Conservation (phyloP, 2,888 invertebrate species). For the Caradrina clavipalpis region DNA sequence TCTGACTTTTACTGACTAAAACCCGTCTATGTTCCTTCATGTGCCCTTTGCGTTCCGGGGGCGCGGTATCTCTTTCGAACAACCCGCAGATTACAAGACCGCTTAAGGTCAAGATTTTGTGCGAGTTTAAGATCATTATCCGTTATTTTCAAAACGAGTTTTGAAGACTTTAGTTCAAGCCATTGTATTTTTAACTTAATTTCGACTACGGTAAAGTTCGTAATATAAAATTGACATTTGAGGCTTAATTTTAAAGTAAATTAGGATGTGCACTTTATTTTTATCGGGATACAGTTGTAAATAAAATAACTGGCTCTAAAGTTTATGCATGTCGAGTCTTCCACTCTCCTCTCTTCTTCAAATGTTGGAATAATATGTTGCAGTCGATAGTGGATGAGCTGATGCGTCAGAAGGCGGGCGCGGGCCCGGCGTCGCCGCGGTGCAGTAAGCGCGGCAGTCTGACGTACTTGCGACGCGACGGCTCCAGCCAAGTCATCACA, state of each 20-base stretch:
- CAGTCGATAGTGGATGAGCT: slow-evolving; percentile 99
- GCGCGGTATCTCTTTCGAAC: no score
- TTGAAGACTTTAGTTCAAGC: background rate
- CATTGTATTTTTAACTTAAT: background rate
- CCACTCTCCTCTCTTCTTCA: background rate
- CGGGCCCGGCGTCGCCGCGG: slow-evolving; percentile 87
- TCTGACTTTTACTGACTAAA: no score
- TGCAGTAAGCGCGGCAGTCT: slow-evolving; percentile 91
- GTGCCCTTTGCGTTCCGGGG: no score
- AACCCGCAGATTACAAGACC: no score
- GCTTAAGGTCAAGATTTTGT: slow-evolving; percentile 26
- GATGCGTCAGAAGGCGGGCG: slow-evolving; percentile 93
- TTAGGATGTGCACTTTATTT: background rate
- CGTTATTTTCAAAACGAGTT: background rate
- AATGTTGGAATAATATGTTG: slow-evolving; percentile 31
- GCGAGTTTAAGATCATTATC: background rate
- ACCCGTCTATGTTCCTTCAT: no score
- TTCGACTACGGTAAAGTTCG: background rate
- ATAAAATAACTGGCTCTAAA: background rate
- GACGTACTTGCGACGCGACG: slow-evolving; percentile 94
- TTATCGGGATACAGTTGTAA: background rate
- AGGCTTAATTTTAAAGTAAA: background rate
- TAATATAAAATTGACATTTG: background rate
- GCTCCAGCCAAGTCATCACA: slow-evolving; percentile 92
- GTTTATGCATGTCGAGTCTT: background rate